These are phyloP conservation scores for Ispidina lecontei DNA, from an alignment of 2,797 vertebrate genomes.

Conservation along the genomic window DNA sequence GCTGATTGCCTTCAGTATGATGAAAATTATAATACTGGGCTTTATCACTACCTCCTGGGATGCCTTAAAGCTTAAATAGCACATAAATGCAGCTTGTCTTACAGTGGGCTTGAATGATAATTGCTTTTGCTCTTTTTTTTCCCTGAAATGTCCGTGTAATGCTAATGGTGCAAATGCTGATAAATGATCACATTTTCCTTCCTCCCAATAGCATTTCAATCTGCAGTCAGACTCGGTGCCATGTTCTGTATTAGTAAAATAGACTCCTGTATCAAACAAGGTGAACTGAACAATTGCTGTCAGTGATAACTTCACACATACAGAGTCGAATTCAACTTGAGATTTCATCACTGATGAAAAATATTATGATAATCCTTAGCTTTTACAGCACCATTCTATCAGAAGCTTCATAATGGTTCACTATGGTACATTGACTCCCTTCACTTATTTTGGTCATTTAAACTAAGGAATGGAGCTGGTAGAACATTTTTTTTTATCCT, in stretches of 20 bases:
- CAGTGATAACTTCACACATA: not conserved
- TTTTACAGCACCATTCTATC: not conserved
- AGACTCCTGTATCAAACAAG: not conserved
- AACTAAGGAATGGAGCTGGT: not conserved
- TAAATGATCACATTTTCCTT: not conserved
- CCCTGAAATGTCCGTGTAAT: not conserved
- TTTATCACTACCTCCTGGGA: not conserved
- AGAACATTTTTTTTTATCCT: not conserved
- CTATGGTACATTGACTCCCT: not conserved
- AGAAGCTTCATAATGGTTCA: not conserved
- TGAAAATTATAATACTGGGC: not conserved
- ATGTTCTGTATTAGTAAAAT: not conserved
- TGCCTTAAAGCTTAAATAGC: not conserved
- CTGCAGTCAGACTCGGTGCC: not conserved
- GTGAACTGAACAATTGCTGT: not conserved
- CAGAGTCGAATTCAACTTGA: not conserved
- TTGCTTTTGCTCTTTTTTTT: not conserved
- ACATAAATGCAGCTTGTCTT: not conserved
- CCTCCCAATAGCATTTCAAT: not conserved
- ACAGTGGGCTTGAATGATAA: not conserved
- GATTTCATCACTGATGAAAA: not conserved
- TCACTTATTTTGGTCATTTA: not conserved
- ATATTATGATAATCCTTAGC: not conserved
- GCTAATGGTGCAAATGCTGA: not conserved
- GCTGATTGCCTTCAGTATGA: not conserved